Evolutionary conservation across 2,113 vertebrate species (phyloP).

Genomic region (Leptobrachium leishanense): DNA sequence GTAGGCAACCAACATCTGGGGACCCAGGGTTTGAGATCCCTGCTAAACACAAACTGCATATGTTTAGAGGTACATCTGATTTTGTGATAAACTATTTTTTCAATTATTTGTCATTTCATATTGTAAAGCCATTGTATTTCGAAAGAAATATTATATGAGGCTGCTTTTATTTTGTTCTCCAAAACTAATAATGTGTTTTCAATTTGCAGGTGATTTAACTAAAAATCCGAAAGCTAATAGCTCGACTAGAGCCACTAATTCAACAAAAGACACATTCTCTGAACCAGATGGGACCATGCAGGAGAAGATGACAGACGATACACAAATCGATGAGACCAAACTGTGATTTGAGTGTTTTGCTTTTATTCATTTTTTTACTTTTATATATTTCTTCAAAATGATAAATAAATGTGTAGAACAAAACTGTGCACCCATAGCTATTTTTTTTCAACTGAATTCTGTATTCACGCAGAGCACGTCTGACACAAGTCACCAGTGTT

Average conservation of each 20-base stretch:
- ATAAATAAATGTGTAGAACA: constrained; percentile 19
- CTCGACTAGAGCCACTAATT: constrained; percentile 49
- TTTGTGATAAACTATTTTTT: too few relatives aligned
- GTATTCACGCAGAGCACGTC: too few relatives aligned
- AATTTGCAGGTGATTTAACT: constrained; percentile 47
- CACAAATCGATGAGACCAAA: constrained; percentile 29
- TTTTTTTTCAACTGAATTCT: too few relatives aligned
- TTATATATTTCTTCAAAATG: constrained; percentile 12
- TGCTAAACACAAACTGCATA: too few relatives aligned
- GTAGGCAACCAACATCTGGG: too few relatives aligned
- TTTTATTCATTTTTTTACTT: constrained; percentile 18
- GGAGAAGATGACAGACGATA: constrained; percentile 45
- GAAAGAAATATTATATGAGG: too few relatives aligned
- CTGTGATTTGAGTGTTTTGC: constrained; percentile 29
- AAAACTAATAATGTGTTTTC: constrained; percentile 22
- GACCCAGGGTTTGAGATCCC: too few relatives aligned
- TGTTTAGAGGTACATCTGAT: too few relatives aligned
- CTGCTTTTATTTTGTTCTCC: neutral
- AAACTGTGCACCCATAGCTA: neutral
- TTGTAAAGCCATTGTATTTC: too few relatives aligned
- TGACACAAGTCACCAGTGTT: too few relatives aligned
- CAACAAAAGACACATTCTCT: constrained; percentile 48
- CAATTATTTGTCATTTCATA: too few relatives aligned
- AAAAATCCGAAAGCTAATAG: constrained; percentile 45
- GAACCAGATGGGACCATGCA: constrained; percentile 49